These are phyloP conservation scores for Macaca nemestrina DNA, from an alignment of 2,113 vertebrate genomes.

Conservation along the genomic window DNA sequence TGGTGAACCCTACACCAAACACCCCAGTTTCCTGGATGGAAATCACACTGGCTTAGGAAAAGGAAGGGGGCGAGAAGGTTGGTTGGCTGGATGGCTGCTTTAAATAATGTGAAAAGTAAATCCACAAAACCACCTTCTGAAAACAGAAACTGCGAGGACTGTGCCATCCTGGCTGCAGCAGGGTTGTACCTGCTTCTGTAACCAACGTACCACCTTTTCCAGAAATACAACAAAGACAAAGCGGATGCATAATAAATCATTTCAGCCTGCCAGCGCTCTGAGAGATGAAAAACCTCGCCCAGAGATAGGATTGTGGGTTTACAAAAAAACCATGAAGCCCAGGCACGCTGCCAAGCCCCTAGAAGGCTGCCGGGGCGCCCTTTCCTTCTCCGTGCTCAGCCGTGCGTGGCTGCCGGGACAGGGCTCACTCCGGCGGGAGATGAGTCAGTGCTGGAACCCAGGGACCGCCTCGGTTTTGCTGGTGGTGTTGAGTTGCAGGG, in stretches of 20 bases:
- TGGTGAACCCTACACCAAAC: neutral
- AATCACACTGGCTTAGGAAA: neutral
- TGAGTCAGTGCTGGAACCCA: constrained; percentile 65
- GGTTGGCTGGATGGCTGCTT: neutral
- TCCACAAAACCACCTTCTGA: neutral
- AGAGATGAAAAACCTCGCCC: constrained; percentile 77
- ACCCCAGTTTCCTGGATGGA: neutral
- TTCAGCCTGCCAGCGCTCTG: constrained; percentile 65
- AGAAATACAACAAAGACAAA: constrained; percentile 72
- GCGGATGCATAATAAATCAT: constrained; percentile 64
- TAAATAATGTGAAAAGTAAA: neutral
- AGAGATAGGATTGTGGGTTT: constrained; percentile 76
- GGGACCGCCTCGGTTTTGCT: neutral
- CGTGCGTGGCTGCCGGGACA: constrained; percentile 76
- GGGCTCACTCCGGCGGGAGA: constrained; percentile 69
- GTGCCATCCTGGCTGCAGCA: no score
- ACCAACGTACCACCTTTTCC: constrained; percentile 46
- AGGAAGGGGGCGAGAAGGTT: rapidly evolving
- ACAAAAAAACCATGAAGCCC: constrained; percentile 76
- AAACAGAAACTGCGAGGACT: neutral
- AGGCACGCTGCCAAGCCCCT: constrained; percentile 74
- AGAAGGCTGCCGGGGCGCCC: constrained; percentile 36
- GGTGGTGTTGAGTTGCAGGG: neutral
- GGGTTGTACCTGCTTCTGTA: no score
- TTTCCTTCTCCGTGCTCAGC: constrained; percentile 73